A percentile compares a stretch with the other conserved stretches of the same genome.
Conservation (phyloP, 2,797 vertebrate species). For the Leptoclinus maculatus region DNA sequence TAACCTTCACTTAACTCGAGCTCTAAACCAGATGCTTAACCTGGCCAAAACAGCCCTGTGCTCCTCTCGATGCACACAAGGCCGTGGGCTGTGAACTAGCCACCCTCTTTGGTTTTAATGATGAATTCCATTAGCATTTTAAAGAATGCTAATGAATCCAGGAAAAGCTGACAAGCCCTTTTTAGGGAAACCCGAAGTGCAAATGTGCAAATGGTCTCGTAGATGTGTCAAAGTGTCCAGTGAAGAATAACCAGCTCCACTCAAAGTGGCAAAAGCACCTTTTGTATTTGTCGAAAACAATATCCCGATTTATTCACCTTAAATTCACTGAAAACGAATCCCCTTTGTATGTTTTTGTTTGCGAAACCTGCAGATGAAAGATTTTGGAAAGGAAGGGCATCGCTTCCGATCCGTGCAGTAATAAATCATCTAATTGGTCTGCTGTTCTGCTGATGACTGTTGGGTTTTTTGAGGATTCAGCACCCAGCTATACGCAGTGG, state of each 20-base stretch:
- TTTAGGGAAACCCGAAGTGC: slow-evolving; percentile 53
- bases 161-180: slow-evolving; percentile 58
- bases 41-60: slow-evolving; percentile 46
- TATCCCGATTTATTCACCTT: not conserved
- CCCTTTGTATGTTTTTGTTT: not conserved
- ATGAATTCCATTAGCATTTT: slow-evolving; percentile 76
- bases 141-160: slow-evolving; percentile 52
- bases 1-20: slow-evolving; percentile 60
- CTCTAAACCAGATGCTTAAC: slow-evolving; percentile 63
- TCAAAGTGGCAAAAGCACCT: slow-evolving; percentile 4
- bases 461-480: slow-evolving; percentile 46
- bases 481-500: slow-evolving; percentile 5
- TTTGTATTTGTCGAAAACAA: not conserved
- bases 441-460: slow-evolving; percentile 31
- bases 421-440: slow-evolving; percentile 47
- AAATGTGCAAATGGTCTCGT: slow-evolving; percentile 41
- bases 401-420: not conserved
- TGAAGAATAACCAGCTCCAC: slow-evolving; percentile 25
- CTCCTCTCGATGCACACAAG: slow-evolving; percentile 21
- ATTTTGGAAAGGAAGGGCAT: not conserved
- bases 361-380: slow-evolving; percentile 1
- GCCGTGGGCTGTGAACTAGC: slow-evolving; percentile 47
- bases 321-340: not conserved
- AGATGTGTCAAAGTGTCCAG: slow-evolving; percentile 38
- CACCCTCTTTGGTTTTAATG: slow-evolving; percentile 61